A percentile compares a stretch with the other conserved stretches of the same genome.
phyloP scores from a whole-genome alignment of 2,888 invertebrate genomes.

The Melinaea menophilus region DNA sequence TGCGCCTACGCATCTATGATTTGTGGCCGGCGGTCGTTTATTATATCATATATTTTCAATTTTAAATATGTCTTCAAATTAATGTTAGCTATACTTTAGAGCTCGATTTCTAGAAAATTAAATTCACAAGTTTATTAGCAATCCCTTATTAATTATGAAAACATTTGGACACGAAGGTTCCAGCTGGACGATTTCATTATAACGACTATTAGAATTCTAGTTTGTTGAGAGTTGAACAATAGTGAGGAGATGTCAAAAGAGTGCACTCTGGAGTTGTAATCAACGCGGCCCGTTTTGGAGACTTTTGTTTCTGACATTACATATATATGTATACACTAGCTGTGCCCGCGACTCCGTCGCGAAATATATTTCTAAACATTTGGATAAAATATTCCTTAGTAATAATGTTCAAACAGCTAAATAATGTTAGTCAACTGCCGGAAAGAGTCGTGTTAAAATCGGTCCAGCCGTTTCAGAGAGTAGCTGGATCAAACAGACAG shows the following conservation, averaged over 20 bases:
- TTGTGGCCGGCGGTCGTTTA: slow-evolving; percentile 21
- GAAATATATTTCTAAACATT: too few relatives aligned
- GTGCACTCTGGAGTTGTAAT: slow-evolving; percentile 13
- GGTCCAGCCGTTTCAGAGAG: too few relatives aligned
- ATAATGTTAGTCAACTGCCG: too few relatives aligned
- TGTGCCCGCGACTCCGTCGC: too few relatives aligned
- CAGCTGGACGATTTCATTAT: neutral
- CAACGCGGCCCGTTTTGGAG: slow-evolving; percentile 10
- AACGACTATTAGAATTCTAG: neutral
- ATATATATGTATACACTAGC: neutral
- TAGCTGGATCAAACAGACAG: too few relatives aligned
- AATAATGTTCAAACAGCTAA: too few relatives aligned
- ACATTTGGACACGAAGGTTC: neutral
- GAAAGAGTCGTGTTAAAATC: too few relatives aligned
- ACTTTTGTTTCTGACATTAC: slow-evolving; percentile 16
- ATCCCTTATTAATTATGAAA: neutral
- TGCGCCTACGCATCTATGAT: slow-evolving; percentile 38
- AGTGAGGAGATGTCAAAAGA: slow-evolving; percentile 9
- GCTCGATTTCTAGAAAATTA: too few relatives aligned
- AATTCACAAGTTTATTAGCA: too few relatives aligned
- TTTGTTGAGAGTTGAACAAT: slow-evolving; percentile 7
- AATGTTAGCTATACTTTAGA: neutral
- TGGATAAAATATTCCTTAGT: too few relatives aligned
- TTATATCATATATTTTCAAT: neutral
- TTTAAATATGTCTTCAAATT: neutral